Conservation (phyloP, 2,113 vertebrate genomes). For the Hippocampus comes region DNA sequence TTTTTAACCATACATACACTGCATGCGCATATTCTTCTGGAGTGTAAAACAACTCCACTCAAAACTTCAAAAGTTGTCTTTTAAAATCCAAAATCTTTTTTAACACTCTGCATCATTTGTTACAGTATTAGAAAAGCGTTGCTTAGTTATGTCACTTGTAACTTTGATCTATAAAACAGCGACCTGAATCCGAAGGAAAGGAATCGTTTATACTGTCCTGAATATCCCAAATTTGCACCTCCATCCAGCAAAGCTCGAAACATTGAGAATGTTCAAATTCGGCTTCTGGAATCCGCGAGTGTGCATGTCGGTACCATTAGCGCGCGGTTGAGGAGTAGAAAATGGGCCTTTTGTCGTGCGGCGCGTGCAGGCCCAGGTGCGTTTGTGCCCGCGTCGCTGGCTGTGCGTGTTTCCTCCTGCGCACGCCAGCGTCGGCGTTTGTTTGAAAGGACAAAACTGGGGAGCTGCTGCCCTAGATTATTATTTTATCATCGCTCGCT, state of each 20-base stretch:
- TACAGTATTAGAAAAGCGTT: no score
- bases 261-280: constrained; percentile 57
- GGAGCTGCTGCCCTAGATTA: constrained; percentile 72
- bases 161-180: no score
- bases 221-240: constrained; percentile 30
- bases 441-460: constrained; percentile 37
- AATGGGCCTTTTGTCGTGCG: constrained; percentile 26
- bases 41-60: no score
- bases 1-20: no score
- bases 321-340: constrained; percentile 8
- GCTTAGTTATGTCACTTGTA: no score
- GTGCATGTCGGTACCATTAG: constrained; percentile 31
- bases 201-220: neutral
- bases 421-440: constrained; percentile 18
- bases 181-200: no score
- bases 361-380: constrained; percentile 28
- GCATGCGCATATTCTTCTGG: no score
- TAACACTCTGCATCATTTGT: no score
- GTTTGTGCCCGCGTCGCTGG: constrained; percentile 4
- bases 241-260: constrained; percentile 27
- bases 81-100: no score
- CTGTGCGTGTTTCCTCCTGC: neutral
- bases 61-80: no score
- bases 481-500: constrained; percentile 69
- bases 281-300: constrained; percentile 43